A percentile compares a stretch with the other conserved stretches of the same genome.
phyloP scores from a whole-genome alignment of 2,888 invertebrate genomes.

The Lasius fuliginosus region DNA sequence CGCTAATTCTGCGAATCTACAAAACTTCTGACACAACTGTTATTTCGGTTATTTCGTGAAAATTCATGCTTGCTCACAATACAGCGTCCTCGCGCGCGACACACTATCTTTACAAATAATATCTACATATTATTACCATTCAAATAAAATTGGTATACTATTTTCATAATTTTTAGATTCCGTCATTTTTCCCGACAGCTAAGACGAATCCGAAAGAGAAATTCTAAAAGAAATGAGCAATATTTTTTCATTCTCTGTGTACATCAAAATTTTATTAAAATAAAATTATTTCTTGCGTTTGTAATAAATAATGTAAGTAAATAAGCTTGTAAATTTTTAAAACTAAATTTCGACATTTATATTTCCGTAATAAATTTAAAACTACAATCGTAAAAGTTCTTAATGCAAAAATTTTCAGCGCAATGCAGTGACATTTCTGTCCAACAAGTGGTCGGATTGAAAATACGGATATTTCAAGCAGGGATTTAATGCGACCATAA shows the following conservation, averaged over 20 bases:
- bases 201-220: background rate
- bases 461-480: conserved; percentile 40
- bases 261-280: background rate
- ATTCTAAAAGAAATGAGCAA: background rate
- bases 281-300: background rate
- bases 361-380: background rate
- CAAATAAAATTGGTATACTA: background rate
- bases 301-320: background rate
- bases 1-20: conserved; percentile 14
- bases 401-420: conserved; percentile 24
- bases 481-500: conserved; percentile 44
- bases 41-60: conserved; percentile 11
- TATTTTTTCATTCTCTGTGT: background rate
- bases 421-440: conserved; percentile 44
- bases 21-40: conserved; percentile 17
- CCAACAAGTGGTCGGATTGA: conserved; percentile 70
- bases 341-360: conserved; percentile 20
- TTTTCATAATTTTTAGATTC: background rate
- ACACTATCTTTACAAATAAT: background rate
- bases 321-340: background rate
- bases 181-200: background rate
- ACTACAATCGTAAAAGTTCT: background rate
- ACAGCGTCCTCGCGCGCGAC: background rate
- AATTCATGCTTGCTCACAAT: conserved; percentile 3
- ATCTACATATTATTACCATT: background rate